Evolutionary conservation across 2,888 invertebrate genomes (phyloP), one percentile per base, ranked within the genome.

Genomic region (Polietes domitor): DNA sequence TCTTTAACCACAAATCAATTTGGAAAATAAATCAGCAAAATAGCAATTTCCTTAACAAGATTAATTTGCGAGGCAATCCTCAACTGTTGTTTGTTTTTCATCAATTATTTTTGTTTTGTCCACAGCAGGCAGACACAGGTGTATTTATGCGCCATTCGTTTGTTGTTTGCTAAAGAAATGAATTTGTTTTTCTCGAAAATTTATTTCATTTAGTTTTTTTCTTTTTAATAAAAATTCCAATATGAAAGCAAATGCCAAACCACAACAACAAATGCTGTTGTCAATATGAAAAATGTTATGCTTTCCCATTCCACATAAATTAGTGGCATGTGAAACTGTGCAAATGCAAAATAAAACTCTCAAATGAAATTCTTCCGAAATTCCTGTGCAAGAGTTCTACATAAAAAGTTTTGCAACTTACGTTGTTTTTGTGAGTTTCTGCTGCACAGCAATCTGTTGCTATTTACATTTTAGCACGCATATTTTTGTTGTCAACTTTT

Each of bases 301-400:
- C n/a, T 61, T 61, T 61, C 32, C 28, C n/a, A 61, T 37, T 7
- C 9, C 3, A 28, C 61, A 61, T 61, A 61, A 61, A 61, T 61
- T 61, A 61, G n/a, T 61, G 28, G 32, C 61, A 61, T 15, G 28
- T 17, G 61, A 26, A 28, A 28, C 28, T 15, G 6, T n/a, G 7
- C n/a, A 37, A 37, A 37, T 9, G 1, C 4, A 37, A 37, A 37
- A 37, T 1, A 9, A 37, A 37, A n/a, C n/a, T n/a, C n/a, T n/a
- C n/a, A n/a, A n/a, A n/a, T n/a, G 10, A 7, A 37, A 4, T 61
- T n/a, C 28, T 6, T 61, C 15, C 24, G 15, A 61, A 61, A 28
- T 61, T 61, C 17, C 5, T 17, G 21, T 21, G 55, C 21, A 55
- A 55, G n/a, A n/a, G n/a, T n/a, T 58, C 10, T 26, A 12, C 15